Evolutionary conservation across 2,113 vertebrate species (phyloP), one percentile per base, ranked within the genome.

Genomic region (Tamias sibiricus): DNA sequence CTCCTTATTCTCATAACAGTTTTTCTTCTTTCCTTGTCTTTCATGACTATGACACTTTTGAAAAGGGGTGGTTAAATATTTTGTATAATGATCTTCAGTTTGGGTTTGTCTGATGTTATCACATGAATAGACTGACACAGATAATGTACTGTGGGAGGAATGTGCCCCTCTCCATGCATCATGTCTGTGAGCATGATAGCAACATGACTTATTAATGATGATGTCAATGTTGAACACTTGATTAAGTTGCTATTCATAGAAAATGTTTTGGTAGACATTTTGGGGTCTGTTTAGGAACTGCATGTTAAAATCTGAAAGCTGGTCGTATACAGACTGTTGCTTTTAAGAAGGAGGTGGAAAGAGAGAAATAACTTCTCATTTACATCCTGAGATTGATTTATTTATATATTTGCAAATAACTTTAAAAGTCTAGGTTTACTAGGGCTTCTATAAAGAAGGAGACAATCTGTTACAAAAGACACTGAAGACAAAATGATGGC

Each of bases 331-430:
- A 68, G 30, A 16, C 13, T 49, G 7, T 68, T 80, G 19, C 4
- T 94, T 69, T 93, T 83, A 47, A 93, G 40, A 84, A 85, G 32
- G 71, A 94, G 19, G 19, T 86, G 32, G 37, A 79, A 79, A 69
- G 71, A 95, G 47, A 28, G 32, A 87, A n/a, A 40, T 26, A 84
- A 80, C 26, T 76, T 84, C 52, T 89, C 8, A 35, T 94, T 87
- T 87, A 68, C 30, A 95, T 85, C 62, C 35, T 81, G 59, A 93
- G 3, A 0, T 92, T 96, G 91, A 95, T n/a, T 62, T 28, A 26
- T 62, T 62, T 62, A 95, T n/a, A 26, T 28, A 26, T 62, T 62
- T 62, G 9, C 59, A 69, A 82, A 68, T 37, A 17, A 20, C 42
- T 72, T 76, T 64, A 66, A 57, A 84, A 89, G 26, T 66, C 59